A percentile compares a stretch with the other conserved stretches of the same genome.
phyloP scores from a whole-genome alignment of 2,888 invertebrate genomes.

The Pogonocherus hispidulus region DNA sequence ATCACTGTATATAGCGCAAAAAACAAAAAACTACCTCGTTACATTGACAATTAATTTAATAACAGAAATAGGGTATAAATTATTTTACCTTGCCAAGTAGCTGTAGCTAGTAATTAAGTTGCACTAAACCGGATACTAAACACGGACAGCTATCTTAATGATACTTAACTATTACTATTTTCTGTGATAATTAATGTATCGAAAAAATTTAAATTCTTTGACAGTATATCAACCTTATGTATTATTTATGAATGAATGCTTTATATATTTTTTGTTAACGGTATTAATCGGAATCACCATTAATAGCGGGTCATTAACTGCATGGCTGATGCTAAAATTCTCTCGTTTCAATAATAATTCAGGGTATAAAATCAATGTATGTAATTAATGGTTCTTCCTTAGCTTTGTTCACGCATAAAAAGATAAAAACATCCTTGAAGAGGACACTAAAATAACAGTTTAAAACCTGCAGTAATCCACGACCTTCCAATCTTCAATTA shows the following conservation, averaged over 20 bases:
- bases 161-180: constrained; percentile 8
- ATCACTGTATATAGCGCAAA: background rate
- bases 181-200: background rate
- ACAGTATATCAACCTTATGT: background rate
- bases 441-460: too few species aligned
- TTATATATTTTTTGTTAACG: constrained; percentile 1
- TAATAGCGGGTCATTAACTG: background rate
- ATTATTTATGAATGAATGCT: constrained; percentile 6
- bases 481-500: too few species aligned
- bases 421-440: too few species aligned
- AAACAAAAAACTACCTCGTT: background rate
- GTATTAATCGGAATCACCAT: background rate
- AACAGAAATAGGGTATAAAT: constrained; percentile 5
- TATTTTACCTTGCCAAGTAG: background rate
- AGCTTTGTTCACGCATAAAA: too few species aligned
- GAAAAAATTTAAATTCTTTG: constrained; percentile 1
- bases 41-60: constrained; percentile 3
- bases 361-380: too few species aligned
- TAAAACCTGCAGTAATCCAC: too few species aligned
- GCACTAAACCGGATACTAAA: constrained; percentile 5
- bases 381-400: too few species aligned
- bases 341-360: too few species aligned
- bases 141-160: constrained; percentile 7
- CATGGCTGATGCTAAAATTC: background rate
- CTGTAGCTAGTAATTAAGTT: background rate